A percentile compares a stretch with the other conserved stretches of the same genome.
These are phyloP conservation scores for Vanessa tameamea DNA, from an alignment of 1,140 invertebrate species.

Conservation along the genomic window DNA sequence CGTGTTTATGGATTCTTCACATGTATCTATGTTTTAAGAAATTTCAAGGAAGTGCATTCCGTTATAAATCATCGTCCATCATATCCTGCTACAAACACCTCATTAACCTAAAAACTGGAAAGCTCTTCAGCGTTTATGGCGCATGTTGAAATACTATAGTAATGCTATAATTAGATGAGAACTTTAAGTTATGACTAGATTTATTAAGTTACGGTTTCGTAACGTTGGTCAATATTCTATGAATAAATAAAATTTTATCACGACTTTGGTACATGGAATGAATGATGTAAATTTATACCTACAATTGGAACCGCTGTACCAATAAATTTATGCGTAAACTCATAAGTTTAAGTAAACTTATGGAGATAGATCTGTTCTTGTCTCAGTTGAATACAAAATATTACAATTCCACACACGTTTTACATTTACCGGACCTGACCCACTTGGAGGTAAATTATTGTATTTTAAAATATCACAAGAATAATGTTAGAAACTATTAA, in stretches of 20 bases:
- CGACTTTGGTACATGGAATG: no score
- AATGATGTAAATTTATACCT: no score
- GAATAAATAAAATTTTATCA: no score
- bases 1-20: neutral
- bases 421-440: conserved; percentile 12
- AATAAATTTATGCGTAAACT: no score
- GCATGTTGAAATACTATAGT: conserved; percentile 11
- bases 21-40: neutral
- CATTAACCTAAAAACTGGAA: conserved; percentile 30
- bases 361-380: neutral
- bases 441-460: neutral
- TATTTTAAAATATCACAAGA: neutral
- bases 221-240: no score
- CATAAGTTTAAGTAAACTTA: neutral
- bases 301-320: no score
- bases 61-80: conserved; percentile 25
- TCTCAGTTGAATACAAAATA: neutral
- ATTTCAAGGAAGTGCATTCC: conserved; percentile 12
- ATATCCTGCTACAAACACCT: conserved; percentile 16
- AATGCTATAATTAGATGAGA: neutral
- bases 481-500: no score
- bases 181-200: no score
- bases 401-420: conserved; percentile 12
- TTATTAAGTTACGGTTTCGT: no score
- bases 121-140: neutral